Conservation (phyloP, 2,888 invertebrate genomes). For the Drosophila imparisetae region DNA sequence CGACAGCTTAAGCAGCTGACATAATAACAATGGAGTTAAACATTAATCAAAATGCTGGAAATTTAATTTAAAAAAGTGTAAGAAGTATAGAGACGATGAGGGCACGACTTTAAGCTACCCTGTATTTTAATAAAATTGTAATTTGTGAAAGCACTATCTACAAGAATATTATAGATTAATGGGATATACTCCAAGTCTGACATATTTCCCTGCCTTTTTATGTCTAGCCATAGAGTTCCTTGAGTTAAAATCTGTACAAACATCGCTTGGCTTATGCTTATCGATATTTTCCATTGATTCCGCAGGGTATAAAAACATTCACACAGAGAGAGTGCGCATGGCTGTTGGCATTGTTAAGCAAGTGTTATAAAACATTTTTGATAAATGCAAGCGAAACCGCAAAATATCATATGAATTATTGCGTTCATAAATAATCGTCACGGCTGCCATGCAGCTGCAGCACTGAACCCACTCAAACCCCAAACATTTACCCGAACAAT, state of each 20-base stretch:
- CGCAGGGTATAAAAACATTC: slow-evolving; percentile 4
- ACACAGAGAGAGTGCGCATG: background rate
- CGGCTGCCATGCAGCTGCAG: slow-evolving; percentile 20
- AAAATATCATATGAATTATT: slow-evolving; percentile 80
- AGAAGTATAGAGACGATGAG: background rate
- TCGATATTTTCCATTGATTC: background rate
- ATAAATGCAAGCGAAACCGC: slow-evolving; percentile 76
- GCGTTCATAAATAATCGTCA: slow-evolving; percentile 75
- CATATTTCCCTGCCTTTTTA: background rate
- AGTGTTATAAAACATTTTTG: slow-evolving; percentile 79
- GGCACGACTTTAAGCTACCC: background rate
- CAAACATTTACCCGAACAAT: background rate
- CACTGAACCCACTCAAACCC: background rate
- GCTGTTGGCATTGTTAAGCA: slow-evolving; percentile 53
- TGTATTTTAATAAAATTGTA: background rate
- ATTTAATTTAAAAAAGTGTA: background rate
- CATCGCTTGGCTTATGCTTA: no score
- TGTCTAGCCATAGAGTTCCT: background rate
- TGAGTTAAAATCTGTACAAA: background rate
- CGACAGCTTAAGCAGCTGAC: slow-evolving; percentile 47
- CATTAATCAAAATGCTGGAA: slow-evolving; percentile 63
- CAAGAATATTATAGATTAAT: background rate
- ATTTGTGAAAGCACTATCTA: background rate
- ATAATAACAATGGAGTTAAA: slow-evolving; percentile 35
- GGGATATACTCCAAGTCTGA: no score